Percentiles rank a stretch among this genome's conserved stretches.
phyloP scores from a whole-genome alignment of 2,888 invertebrate species.

The Drosophila mimica region DNA sequence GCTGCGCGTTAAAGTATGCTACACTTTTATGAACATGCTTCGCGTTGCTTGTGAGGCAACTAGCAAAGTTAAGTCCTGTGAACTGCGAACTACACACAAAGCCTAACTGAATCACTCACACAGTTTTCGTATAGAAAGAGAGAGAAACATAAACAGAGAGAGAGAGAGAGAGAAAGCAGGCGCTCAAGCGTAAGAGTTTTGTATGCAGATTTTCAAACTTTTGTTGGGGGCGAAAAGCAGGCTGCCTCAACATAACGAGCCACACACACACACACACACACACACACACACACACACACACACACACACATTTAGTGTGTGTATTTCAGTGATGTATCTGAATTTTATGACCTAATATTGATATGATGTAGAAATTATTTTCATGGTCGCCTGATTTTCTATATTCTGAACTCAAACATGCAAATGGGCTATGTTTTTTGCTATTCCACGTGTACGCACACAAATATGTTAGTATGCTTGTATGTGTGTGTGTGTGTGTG shows the following conservation, averaged over 20 bases:
- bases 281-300: slow-evolving; percentile 1
- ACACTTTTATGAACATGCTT: not conserved
- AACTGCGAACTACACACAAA: slow-evolving; percentile 48
- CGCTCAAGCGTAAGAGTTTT: slow-evolving; percentile 72
- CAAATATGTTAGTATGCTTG: not conserved
- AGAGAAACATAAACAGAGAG: not conserved
- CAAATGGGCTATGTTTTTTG: slow-evolving; percentile 43
- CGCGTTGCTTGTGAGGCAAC: slow-evolving; percentile 44
- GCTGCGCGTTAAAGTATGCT: not conserved
- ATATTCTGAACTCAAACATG: slow-evolving; percentile 51
- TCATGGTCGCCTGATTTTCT: slow-evolving; percentile 71
- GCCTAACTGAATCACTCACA: slow-evolving; percentile 17
- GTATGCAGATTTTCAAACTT: slow-evolving; percentile 59
- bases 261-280: slow-evolving; percentile 4
- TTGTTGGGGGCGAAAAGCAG: slow-evolving; percentile 18
- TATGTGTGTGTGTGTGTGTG: not conserved
- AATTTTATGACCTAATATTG: slow-evolving; percentile 71
- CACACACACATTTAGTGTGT: not conserved
- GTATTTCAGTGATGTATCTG: slow-evolving; percentile 64
- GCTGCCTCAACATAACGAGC: slow-evolving; percentile 30
- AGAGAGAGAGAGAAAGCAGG: slow-evolving; percentile 15
- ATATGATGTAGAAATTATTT: slow-evolving; percentile 72
- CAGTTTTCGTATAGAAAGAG: slow-evolving; percentile 5
- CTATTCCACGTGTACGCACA: not conserved
- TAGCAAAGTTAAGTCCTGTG: slow-evolving; percentile 15